A percentile compares a stretch with the other conserved stretches of the same genome.
phyloP scores from a whole-genome alignment of 1,140 invertebrate genomes.

The Drosophila nebulosa region DNA sequence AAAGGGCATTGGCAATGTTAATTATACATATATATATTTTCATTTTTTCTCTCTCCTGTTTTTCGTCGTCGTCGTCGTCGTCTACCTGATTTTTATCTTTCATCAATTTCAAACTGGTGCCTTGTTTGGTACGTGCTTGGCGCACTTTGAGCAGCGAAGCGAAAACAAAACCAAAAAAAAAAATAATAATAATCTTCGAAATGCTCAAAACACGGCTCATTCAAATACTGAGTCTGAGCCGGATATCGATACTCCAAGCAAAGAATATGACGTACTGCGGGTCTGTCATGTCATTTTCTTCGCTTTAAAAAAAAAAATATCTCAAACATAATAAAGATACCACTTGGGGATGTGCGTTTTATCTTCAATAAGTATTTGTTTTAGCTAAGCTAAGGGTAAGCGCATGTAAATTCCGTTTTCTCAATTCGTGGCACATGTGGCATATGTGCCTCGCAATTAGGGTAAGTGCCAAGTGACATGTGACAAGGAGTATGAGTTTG shows the following conservation, averaged over 20 bases:
- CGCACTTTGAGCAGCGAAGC: constrained; percentile 48
- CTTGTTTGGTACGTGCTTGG: constrained; percentile 74
- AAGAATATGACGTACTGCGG: constrained; percentile 28
- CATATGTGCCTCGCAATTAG: constrained; percentile 46
- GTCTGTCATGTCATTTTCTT: constrained; percentile 1
- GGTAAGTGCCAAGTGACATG: constrained; percentile 66
- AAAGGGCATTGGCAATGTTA: constrained; percentile 56
- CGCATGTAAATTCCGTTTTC: constrained; percentile 6
- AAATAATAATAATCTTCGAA: constrained; percentile 42
- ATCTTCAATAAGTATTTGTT: constrained; percentile 26
- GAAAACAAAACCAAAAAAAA: no score
- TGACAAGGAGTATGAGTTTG: constrained; percentile 17
- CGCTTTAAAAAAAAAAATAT: constrained; percentile 13
- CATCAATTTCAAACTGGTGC: constrained; percentile 47
- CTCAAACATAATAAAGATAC: constrained; percentile 23
- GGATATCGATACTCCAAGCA: constrained; percentile 65
- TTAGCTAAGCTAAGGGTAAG: constrained; percentile 31
- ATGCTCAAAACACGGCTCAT: constrained; percentile 32
- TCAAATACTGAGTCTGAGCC: constrained; percentile 53
- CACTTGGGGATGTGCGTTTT: constrained; percentile 3
- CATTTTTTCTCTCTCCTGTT: constrained; percentile 30
- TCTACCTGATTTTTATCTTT: constrained; percentile 77
- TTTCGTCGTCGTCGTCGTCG: constrained; percentile 29
- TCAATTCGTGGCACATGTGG: constrained; percentile 42
- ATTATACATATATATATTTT: constrained; percentile 48